Base-by-base conservation (phyloP, 2,797 vertebrate species). In the Sorex maritimensis region DNA sequence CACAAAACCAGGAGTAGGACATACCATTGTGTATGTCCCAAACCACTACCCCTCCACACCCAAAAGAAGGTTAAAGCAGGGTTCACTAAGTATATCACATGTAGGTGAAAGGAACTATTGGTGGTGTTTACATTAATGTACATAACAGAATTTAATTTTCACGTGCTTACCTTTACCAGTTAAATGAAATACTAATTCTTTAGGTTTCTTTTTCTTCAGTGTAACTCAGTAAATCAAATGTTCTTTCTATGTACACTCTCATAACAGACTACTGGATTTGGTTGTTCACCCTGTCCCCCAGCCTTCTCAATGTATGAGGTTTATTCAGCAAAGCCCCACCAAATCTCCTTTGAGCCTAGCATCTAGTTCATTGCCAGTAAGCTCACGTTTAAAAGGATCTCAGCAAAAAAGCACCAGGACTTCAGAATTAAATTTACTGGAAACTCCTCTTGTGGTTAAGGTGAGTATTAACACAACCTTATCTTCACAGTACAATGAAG, bases 361-460 rank as follows among this genome's bases (percentile, higher is more conserved):
- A 4, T 97, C 98, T 58, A 96, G 86, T 71, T 97, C 98, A 5
- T 13, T 96, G 61, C 95, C 95, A 28, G 21, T 95, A 86, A 95
- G 46, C 14, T 30, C 88, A 3, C 90, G 28, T 0, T 72, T 34
- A 5, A 90, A 92, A 85, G 38, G 80, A 77, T 95, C 95, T 5
- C 83, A 34, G 24, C 99, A 97, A 65, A 98, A 95, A 21, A 68
- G 95, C 81, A 90, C 94, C 78, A 98, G 98, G 88, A 97, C 98
- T 41, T 98, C 99, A n/a, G 99, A 99, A 93, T 97, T 99, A 89
- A 97, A 96, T 96, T 97, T 99, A 94, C 98, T 99, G 68, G 98
- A 99, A 94, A 99, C 99, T 4, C 99, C 99, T 24, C 98, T 97
- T 93, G 98, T 99, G 34, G 99, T 99, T 81, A 99, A 99, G 98